Evolutionary conservation across 2,797 vertebrate species (phyloP).

Genomic region (Cirrhinus mrigala): DNA sequence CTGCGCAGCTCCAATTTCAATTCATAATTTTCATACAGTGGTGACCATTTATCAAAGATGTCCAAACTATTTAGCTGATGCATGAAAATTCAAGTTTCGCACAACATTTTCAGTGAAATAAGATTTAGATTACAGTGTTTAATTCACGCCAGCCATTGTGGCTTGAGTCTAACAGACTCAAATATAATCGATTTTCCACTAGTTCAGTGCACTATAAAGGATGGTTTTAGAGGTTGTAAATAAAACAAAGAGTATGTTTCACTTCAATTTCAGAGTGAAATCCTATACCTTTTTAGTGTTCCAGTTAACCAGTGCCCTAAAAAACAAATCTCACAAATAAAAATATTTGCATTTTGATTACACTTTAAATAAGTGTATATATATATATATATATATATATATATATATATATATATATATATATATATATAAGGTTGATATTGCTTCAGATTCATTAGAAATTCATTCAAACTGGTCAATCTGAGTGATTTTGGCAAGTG

Average conservation of each 20-base stretch:
- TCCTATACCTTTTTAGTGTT: background rate
- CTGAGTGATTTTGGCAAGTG: background rate
- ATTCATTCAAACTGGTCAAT: background rate
- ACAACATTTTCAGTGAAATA: background rate
- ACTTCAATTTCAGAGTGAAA: too few relatives aligned
- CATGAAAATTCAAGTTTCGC: background rate
- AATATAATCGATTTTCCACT: background rate
- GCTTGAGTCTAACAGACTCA: background rate
- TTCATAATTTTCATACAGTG: background rate
- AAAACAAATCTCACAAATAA: background rate
- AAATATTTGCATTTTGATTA: background rate
- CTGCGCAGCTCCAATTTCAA: background rate
- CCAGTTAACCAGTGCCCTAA: background rate
- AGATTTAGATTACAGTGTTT: background rate
- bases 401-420: too few relatives aligned
- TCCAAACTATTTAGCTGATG: background rate
- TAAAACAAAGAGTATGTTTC: background rate
- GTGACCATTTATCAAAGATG: slow-evolving; percentile 4
- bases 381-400: too few relatives aligned
- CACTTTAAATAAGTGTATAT: background rate
- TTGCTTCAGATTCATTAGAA: background rate
- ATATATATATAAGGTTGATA: background rate
- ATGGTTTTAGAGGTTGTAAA: too few relatives aligned
- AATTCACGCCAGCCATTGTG: background rate
- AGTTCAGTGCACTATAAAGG: background rate